Base-by-base conservation (phyloP, 2,113 vertebrate species). In the Cottus gobio region DNA sequence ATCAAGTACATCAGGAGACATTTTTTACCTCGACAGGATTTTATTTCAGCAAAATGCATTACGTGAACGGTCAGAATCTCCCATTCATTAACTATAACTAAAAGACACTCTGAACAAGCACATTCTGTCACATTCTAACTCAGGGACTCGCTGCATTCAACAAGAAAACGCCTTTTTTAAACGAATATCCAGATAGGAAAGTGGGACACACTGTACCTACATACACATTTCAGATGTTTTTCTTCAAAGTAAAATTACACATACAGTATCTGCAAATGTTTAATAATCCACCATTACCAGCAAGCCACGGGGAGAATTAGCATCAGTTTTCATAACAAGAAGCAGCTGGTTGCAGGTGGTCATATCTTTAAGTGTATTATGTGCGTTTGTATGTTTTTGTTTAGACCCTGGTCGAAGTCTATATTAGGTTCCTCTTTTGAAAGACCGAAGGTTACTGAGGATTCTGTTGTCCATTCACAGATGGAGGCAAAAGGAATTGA, bases 261-360 rank as follows among this genome's bases (percentile, higher is more conserved):
- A 50, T 16, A 16, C 11, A 36, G 5, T 5, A 12, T 22, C 26
- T 31, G 39, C 37, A 50, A 13, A 57, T 28, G 50, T 28, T 13
- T 1, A 3, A 15, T 28, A 28, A 57, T 15, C 24, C 24, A 28
- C 13, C 1, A 28, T 57, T 15, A 28, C 2, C 24, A 57, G 52
- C 52, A n/a, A 54, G n/a, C 50, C n/a, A 6, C 66, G 24, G 42
- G 36, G 30, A 37, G 22, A 24, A 28, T 60, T 9, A 31, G 15
- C 20, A 60, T 46, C 4, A 11, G 39, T n/a, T 62, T n/a, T 62
- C 20, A 75, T 31, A 74, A 72, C 46, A 77, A 64, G 70, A 79
- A 71, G n/a, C 46, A 60, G 46, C 37, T 56, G 12, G 37, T 18
- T 57, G 24, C 26, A 37, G 34, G 36, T 46, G 11, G 56, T 71